Evolutionary conservation across 64 coral and sea anemone species (phyloP).

Genomic region (Montipora efflorescens): DNA sequence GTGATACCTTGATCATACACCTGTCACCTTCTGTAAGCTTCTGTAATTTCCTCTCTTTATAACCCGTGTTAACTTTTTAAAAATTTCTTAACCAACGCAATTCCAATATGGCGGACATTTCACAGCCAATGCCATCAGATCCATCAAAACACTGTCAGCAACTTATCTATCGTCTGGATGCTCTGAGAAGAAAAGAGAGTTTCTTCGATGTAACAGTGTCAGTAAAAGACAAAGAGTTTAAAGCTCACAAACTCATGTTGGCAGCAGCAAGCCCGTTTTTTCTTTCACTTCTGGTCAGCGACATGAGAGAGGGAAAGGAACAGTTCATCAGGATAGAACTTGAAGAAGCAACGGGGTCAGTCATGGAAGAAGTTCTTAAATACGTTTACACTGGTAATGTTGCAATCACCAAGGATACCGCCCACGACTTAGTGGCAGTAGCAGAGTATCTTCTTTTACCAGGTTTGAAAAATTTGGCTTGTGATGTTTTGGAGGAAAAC

Average conservation of each 20-base stretch:
- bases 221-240: conserved; percentile 2
- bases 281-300: neutral
- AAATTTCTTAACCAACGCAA: too few relatives aligned
- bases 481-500: neutral
- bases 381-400: conserved; percentile 27
- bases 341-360: neutral
- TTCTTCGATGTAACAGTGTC: neutral
- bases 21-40: too few relatives aligned
- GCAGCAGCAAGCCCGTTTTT: conserved; percentile 21
- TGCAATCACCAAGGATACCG: neutral
- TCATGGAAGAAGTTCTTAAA: conserved; percentile 5
- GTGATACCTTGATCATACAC: too few relatives aligned
- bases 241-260: neutral
- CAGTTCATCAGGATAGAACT: neutral
- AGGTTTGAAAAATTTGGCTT: neutral
- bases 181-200: neutral
- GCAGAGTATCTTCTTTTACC: conserved; percentile 21
- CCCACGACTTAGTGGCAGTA: neutral
- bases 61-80: too few relatives aligned
- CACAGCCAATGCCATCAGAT: neutral
- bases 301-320: neutral
- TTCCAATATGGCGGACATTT: neutral
- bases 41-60: too few relatives aligned
- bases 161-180: neutral
- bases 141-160: neutral